Percentiles rank a stretch among this genome's conserved stretches.
These are phyloP conservation scores for Spongilla lacustris DNA, from an alignment of 37 sponge, comb jelly and placozoan species.

Conservation along the genomic window DNA sequence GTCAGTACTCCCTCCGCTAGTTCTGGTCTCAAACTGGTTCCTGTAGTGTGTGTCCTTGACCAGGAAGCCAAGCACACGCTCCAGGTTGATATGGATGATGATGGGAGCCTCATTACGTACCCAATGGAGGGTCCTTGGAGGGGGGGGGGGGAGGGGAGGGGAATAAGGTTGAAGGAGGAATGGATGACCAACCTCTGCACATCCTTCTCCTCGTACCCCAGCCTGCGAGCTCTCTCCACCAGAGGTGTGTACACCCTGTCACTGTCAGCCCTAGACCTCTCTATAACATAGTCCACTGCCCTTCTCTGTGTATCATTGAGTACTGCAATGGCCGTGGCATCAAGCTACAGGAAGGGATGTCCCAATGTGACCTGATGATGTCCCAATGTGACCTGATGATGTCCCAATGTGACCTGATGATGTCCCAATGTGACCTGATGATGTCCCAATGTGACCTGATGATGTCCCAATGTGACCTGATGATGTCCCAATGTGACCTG, in stretches of 20 bases:
- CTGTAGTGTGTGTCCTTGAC: conserved; percentile 79
- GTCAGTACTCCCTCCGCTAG: conserved; percentile 54
- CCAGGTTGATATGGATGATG: conserved; percentile 76
- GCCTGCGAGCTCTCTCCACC: conserved; percentile 5
- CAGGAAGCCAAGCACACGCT: conserved; percentile 48
- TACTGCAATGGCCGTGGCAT: conserved; percentile 58
- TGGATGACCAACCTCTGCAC: conserved; percentile 35
- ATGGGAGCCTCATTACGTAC: conserved; percentile 70
- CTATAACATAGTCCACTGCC: conserved; percentile 68
- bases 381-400: background rate
- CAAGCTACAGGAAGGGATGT: conserved; percentile 31
- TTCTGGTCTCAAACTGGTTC: conserved; percentile 72
- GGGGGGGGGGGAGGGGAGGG: too few species aligned
- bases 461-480: too few species aligned
- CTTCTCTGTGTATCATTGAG: conserved; percentile 52
- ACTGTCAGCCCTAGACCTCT: conserved; percentile 38
- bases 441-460: background rate
- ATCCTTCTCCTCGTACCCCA: conserved; percentile 64
- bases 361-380: background rate
- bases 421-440: too few species aligned
- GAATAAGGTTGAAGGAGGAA: too few species aligned
- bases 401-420: background rate
- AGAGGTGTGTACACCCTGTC: conserved; percentile 26
- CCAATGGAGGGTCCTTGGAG: conserved; percentile 64
- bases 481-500: background rate